Evolutionary conservation across 2,888 invertebrate genomes (phyloP).

Genomic region (Diarsia mendica): DNA sequence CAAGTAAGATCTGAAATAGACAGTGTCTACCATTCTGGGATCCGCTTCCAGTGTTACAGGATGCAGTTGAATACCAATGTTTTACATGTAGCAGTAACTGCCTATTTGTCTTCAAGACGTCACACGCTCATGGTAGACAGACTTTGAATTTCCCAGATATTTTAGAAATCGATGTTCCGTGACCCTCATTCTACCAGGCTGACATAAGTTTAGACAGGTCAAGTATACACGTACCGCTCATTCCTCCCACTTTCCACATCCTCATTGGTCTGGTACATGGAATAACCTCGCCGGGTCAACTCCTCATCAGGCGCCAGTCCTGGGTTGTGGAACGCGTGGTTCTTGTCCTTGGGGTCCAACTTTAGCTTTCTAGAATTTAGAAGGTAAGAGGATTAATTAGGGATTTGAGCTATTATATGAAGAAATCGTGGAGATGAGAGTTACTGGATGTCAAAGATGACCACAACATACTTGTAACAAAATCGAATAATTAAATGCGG

Average conservation of each 20-base stretch:
- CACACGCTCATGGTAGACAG: not conserved
- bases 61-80: not conserved
- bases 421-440: not conserved
- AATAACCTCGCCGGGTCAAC: conserved; percentile 89
- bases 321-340: conserved; percentile 89
- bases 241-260: conserved; percentile 82
- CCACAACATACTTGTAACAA: not conserved
- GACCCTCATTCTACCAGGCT: not conserved
- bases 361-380: conserved; percentile 80
- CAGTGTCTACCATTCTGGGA: not conserved
- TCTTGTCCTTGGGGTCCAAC: conserved; percentile 79
- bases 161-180: not conserved
- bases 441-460: not conserved
- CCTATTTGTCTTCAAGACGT: not conserved
- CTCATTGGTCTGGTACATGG: conserved; percentile 89
- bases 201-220: not conserved
- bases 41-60: not conserved
- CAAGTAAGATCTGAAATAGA: not conserved
- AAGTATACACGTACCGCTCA: conserved; percentile 76
- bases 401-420: not conserved
- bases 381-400: not conserved
- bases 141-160: not conserved
- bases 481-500: not conserved
- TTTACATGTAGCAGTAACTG: not conserved
- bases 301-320: conserved; percentile 90